Percentiles rank a stretch among this genome's conserved stretches.
Evolutionary conservation across 2,797 vertebrate genomes (phyloP).

Genomic region (Artibeus jamaicensis): DNA sequence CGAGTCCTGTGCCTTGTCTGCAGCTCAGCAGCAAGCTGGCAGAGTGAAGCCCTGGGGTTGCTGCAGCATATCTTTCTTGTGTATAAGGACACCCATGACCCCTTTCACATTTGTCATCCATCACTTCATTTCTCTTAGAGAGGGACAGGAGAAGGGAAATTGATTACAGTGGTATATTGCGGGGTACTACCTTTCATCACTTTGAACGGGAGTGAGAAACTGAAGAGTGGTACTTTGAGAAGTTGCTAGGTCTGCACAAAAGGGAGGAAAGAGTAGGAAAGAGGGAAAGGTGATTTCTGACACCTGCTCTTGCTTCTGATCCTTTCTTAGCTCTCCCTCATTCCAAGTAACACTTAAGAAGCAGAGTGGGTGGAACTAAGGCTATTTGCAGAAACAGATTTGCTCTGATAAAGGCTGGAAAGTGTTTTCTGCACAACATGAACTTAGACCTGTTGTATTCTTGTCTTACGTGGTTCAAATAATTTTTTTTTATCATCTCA

Average conservation of each 20-base stretch:
- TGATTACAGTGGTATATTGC: not conserved
- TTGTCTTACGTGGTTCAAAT: not conserved
- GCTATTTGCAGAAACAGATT: constrained; percentile 39
- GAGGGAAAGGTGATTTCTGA: not conserved
- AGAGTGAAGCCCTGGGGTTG: not conserved
- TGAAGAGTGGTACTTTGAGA: not conserved
- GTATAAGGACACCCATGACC: not conserved
- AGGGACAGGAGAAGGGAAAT: not conserved
- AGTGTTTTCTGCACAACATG: not conserved
- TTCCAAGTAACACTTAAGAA: not conserved
- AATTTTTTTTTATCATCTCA: not conserved
- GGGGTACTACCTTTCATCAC: not conserved
- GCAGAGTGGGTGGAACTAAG: not conserved
- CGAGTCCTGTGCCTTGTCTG: not conserved
- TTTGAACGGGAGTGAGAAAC: not conserved
- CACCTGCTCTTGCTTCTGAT: not conserved
- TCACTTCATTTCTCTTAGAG: not conserved
- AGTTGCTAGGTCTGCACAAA: not conserved
- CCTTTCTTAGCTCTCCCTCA: not conserved
- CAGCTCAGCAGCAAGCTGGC: not conserved
- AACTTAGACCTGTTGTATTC: not conserved
- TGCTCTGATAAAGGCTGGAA: not conserved
- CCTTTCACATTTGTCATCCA: not conserved
- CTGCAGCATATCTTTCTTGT: not conserved
- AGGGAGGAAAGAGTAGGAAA: not conserved